phyloP scores from a whole-genome alignment of 1,140 invertebrate species.

The Calliphora vicina region DNA sequence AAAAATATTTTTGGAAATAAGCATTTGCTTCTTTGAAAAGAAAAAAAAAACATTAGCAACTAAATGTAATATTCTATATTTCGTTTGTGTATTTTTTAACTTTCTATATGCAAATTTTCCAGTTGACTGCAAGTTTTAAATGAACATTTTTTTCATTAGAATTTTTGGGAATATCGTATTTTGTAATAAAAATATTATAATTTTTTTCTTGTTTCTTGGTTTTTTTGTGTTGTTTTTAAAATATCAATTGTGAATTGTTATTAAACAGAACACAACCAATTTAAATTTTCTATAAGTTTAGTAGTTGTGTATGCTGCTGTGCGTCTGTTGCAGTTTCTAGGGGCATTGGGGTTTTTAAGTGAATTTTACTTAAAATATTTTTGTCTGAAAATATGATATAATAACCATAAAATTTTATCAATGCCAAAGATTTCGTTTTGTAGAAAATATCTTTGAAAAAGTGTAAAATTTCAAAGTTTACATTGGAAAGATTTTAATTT shows the following conservation, averaged over 20 bases:
- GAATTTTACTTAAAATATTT: slow-evolving; percentile 2
- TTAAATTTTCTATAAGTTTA: not conserved
- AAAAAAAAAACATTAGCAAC: no score
- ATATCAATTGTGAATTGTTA: not conserved
- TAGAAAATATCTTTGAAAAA: no score
- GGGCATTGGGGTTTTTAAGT: not conserved
- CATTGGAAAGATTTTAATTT: no score
- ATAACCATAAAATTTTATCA: slow-evolving; percentile 1
- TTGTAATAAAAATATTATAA: not conserved
- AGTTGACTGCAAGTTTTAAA: not conserved
- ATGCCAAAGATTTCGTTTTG: not conserved
- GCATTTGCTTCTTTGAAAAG: no score
- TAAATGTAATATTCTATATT: no score
- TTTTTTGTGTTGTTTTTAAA: not conserved
- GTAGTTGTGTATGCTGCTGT: not conserved
- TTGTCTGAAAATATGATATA: slow-evolving; percentile 1
- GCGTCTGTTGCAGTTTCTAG: not conserved
- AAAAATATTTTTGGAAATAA: no score
- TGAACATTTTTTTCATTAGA: not conserved
- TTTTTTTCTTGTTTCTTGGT: not conserved
- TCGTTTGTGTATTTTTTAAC: no score
- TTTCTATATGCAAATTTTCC: not conserved
- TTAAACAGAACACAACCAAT: not conserved
- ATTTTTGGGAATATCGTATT: not conserved
- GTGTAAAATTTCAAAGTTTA: no score